A percentile compares a stretch with the other conserved stretches of the same genome.
Conservation (phyloP, 2,113 vertebrate genomes). For the Semicossyphus pulcher region DNA sequence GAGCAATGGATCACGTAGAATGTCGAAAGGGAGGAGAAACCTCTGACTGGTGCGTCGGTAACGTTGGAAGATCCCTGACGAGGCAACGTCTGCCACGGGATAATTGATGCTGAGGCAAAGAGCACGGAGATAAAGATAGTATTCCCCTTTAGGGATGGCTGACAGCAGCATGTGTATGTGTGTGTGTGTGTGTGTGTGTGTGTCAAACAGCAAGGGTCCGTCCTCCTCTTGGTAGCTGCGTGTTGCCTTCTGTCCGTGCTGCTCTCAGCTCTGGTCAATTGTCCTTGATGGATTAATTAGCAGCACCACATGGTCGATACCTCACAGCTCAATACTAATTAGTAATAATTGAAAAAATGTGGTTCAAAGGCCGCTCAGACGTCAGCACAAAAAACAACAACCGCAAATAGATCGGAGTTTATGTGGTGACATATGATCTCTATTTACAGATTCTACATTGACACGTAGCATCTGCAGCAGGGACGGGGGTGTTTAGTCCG, state of each 20-base stretch:
- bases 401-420: constrained; percentile 10
- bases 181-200: constrained; percentile 31
- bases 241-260: constrained; percentile 48
- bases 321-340: constrained; percentile 65
- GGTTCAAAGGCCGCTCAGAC: constrained; percentile 32
- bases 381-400: neutral
- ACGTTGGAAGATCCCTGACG: constrained; percentile 33
- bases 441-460: too few relatives aligned
- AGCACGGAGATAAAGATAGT: constrained; percentile 59
- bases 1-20: constrained; percentile 12
- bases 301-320: constrained; percentile 61
- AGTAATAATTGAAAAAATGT: constrained; percentile 42
- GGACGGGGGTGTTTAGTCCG: too few relatives aligned
- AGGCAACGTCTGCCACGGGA: constrained; percentile 39
- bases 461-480: too few relatives aligned
- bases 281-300: constrained; percentile 76
- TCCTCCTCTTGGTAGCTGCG: constrained; percentile 37
- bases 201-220: constrained; percentile 32
- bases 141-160: constrained; percentile 45
- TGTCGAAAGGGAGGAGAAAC: constrained; percentile 1
- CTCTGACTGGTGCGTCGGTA: constrained; percentile 26
- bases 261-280: constrained; percentile 57
- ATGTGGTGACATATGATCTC: too few relatives aligned
- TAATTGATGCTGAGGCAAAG: constrained; percentile 52
- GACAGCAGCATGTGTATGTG: constrained; percentile 38